phyloP scores from a whole-genome alignment of 2,797 vertebrate species.

The Euthynnus affinis region DNA sequence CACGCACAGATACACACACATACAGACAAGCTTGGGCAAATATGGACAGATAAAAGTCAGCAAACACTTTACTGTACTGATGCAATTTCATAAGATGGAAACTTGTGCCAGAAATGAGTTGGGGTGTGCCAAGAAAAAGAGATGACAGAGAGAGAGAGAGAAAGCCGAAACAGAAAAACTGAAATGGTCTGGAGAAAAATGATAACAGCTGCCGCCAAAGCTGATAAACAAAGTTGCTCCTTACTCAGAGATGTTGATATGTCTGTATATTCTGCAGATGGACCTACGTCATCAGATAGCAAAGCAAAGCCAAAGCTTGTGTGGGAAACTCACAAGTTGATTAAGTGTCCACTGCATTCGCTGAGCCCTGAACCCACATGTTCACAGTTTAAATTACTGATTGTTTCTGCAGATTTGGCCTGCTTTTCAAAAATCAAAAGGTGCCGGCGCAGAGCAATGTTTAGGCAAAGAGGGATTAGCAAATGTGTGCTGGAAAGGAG shows the following conservation, averaged over 20 bases:
- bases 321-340: conserved; percentile 34
- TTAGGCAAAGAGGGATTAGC: conserved; percentile 34
- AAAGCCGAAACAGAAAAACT: conserved; percentile 12
- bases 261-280: conserved; percentile 48
- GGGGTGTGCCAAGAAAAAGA: conserved; percentile 32
- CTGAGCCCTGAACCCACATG: neutral
- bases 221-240: conserved; percentile 67
- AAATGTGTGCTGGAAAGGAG: conserved; percentile 34
- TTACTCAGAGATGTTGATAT: conserved; percentile 50
- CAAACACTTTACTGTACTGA: conserved; percentile 53
- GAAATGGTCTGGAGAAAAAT: conserved; percentile 42
- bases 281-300: conserved; percentile 51
- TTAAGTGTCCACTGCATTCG: conserved; percentile 21
- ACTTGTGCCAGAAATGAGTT: conserved; percentile 42
- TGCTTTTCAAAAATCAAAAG: conserved; percentile 32
- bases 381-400: conserved; percentile 2
- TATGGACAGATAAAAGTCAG: conserved; percentile 68
- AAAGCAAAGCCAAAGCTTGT: conserved; percentile 49
- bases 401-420: conserved; percentile 17
- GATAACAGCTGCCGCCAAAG: conserved; percentile 53
- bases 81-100: conserved; percentile 65
- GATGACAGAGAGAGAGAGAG: conserved; percentile 11
- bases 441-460: neutral
- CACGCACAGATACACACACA: conserved; percentile 25
- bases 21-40: conserved; percentile 72